Conservation (phyloP, 1,140 invertebrate genomes). For the Physella acuta region DNA sequence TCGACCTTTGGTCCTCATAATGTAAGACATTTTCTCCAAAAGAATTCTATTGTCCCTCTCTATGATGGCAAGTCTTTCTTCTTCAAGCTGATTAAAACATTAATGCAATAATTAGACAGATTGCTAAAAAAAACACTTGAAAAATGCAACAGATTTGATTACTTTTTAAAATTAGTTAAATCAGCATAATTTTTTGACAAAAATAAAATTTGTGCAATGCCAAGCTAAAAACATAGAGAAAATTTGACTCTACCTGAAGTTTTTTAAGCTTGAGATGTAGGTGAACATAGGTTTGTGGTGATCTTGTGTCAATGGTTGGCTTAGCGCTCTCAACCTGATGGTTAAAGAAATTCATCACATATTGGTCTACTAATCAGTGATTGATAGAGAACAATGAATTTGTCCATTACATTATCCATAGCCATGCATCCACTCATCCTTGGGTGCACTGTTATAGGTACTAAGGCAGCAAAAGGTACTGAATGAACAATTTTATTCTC, state of each 20-base stretch:
- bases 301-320: slow-evolving; percentile 57
- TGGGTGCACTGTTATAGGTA: slow-evolving; percentile 4
- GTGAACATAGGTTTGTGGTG: slow-evolving; percentile 60
- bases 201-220: not conserved
- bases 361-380: not conserved
- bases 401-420: not conserved
- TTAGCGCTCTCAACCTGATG: slow-evolving; percentile 44
- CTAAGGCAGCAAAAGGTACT: not conserved
- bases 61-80: slow-evolving; percentile 56
- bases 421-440: not conserved
- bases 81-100: slow-evolving; percentile 46
- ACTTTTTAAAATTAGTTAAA: not conserved
- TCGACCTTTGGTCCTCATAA: slow-evolving; percentile 55
- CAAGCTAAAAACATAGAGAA: no score
- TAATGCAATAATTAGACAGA: not conserved
- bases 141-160: not conserved
- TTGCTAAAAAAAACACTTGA: not conserved
- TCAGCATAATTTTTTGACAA: not conserved
- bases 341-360: not conserved
- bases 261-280: slow-evolving; percentile 61
- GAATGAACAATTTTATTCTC: not conserved
- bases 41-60: slow-evolving; percentile 58
- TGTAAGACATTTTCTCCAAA: slow-evolving; percentile 58
- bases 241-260: slow-evolving; percentile 54
- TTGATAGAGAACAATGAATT: no score